Conservation (phyloP, 2,797 vertebrate species). For the Myripristis jacobus region DNA sequence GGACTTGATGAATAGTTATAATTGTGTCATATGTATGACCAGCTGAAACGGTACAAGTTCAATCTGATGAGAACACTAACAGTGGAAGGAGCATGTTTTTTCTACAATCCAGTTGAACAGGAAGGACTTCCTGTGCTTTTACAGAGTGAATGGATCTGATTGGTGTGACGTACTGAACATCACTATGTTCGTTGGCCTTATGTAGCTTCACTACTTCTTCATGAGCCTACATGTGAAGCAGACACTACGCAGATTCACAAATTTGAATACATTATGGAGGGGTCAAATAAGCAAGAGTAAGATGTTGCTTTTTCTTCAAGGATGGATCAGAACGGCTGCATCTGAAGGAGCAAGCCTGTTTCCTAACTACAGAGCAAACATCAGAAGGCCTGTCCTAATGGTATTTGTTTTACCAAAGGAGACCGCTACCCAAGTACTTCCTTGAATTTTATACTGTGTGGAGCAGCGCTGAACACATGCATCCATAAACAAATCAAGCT, state of each 20-base stretch:
- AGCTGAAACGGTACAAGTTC: slow-evolving; percentile 57
- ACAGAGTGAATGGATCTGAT: neutral
- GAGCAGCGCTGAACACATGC: neutral
- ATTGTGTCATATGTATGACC: slow-evolving; percentile 46
- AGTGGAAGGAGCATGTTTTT: neutral
- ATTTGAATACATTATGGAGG: neutral
- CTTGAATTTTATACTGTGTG: neutral
- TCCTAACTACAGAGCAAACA: too few relatives aligned
- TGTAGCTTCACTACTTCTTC: slow-evolving; percentile 40
- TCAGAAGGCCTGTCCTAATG: neutral
- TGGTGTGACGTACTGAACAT: neutral
- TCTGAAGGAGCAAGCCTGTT: too few relatives aligned
- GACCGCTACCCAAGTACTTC: neutral
- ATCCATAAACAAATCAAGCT: neutral
- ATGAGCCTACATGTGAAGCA: neutral
- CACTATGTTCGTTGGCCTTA: neutral
- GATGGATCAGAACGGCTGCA: too few relatives aligned
- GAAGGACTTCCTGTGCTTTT: neutral
- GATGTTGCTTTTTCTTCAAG: neutral
- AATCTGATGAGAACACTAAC: slow-evolving; percentile 34
- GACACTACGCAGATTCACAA: neutral
- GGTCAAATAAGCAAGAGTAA: neutral
- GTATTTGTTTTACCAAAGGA: neutral
- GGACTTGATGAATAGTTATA: slow-evolving; percentile 38
- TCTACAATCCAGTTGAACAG: too few relatives aligned